A percentile compares a stretch with the other conserved stretches of the same genome.
Evolutionary conservation across 2,888 invertebrate genomes (phyloP).

Genomic region (Bombylius discolor): DNA sequence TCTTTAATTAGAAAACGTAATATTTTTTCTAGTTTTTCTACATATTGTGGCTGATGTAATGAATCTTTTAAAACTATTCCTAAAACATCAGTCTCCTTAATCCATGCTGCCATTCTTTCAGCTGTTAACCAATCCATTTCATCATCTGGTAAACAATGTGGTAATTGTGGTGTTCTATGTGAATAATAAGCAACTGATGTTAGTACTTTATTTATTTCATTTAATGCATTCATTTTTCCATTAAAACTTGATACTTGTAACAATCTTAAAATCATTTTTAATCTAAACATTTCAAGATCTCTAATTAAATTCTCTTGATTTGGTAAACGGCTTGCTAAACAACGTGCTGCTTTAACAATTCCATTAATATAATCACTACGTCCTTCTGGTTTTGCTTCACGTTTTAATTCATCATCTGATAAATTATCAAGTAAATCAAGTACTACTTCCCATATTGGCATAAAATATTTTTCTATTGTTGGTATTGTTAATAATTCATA

Average conservation of each 20-base stretch:
- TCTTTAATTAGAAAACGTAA: conserved; percentile 94
- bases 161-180: conserved; percentile 49
- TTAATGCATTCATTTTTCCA: conserved; percentile 97
- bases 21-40: conserved; percentile 94
- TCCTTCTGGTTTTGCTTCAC: conserved; percentile 85
- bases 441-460: conserved; percentile 87
- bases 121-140: conserved; percentile 89
- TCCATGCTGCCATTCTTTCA: conserved; percentile 93
- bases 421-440: conserved; percentile 80
- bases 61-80: conserved; percentile 92
- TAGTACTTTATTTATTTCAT: conserved; percentile 95
- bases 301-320: conserved; percentile 62
- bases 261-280: conserved; percentile 88
- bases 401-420: conserved; percentile 89
- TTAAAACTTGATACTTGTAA: conserved; percentile 95
- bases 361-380: conserved; percentile 93
- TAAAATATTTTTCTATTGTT: conserved; percentile 82
- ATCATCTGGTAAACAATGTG: conserved; percentile 54
- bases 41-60: conserved; percentile 93
- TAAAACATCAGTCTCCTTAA: conserved; percentile 87
- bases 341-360: conserved; percentile 85
- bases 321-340: conserved; percentile 70
- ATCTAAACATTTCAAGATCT: conserved; percentile 81
- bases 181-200: conserved; percentile 83
- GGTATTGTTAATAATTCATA: conserved; percentile 80